Base-by-base conservation (phyloP, 2,797 vertebrate genomes). In the Neosilurus hyrtlii region DNA sequence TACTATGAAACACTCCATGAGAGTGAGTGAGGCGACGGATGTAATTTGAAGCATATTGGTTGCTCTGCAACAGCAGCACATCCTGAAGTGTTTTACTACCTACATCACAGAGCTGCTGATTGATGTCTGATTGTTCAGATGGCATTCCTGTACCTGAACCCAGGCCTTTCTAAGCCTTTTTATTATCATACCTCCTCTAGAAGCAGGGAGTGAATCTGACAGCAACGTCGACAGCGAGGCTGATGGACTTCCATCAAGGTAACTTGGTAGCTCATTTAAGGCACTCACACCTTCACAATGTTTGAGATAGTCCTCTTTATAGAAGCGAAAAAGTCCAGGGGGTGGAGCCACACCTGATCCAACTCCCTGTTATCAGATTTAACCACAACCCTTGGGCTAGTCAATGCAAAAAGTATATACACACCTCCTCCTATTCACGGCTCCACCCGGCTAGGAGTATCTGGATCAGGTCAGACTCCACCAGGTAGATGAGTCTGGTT, bases 131-230 rank as follows among this genome's bases (percentile, higher is more conserved):
- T 56, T 30, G 65, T 24, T 22, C 12, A 43, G 24, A 10, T 68
- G 37, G 43, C 9, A 11, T 12, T 20, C 18, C 65, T n/a, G 4
- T 52, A 24, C n/a, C 11, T 14, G 70, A 9, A 26, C 43, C 26
- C 22, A 49, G 18, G 11, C 51, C 81, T 52, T 62, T 80, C 80
- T 49, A 79, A 65, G 2, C 15, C 22, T 63, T 70, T 61, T 9
- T 30, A 30, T 49, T 65, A n/a, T 20, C 22, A 14, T 24, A 9
- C 77, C 20, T 11, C 72, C 59, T 80, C 70, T 78, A 99, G 97
- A 98, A 85, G 95, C 94, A 62, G 96, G 96, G 74, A 98, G 96
- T 26, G 98, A 98, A 92, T 96, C 95, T 0, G 96, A 97, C 85
- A 96, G 97, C 90, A 95, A 93, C 2, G 93, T 95, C 91, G 96